phyloP scores from a whole-genome alignment of 1,140 invertebrate genomes.

The Cyclargus thomasi region DNA sequence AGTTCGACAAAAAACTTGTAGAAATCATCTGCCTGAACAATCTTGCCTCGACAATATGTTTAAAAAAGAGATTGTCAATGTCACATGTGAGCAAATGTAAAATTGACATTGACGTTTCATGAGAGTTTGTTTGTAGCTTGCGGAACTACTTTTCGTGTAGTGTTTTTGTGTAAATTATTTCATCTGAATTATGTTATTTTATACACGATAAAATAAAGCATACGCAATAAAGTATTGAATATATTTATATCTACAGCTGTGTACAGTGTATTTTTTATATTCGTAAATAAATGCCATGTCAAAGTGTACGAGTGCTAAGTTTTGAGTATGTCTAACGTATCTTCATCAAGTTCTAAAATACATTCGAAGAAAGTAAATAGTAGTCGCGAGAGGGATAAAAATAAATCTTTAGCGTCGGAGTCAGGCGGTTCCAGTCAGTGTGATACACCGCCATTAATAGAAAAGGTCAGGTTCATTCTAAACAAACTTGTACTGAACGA shows the following conservation, averaged over 20 bases:
- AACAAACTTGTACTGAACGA: background rate
- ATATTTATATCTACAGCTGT: slow-evolving; percentile 3
- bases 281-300: slow-evolving; percentile 7
- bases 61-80: background rate
- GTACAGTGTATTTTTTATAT: background rate
- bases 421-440: slow-evolving; percentile 68
- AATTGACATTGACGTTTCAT: background rate
- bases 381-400: slow-evolving; percentile 62
- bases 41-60: background rate
- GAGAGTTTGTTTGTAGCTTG: slow-evolving; percentile 6
- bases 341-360: slow-evolving; percentile 54
- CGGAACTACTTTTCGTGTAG: background rate
- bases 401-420: slow-evolving; percentile 61
- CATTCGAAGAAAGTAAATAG: slow-evolving; percentile 57
- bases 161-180: slow-evolving; percentile 9
- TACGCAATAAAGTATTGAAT: background rate
- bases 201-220: background rate
- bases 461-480: slow-evolving; percentile 50
- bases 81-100: background rate
- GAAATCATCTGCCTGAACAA: background rate
- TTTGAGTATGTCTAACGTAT: slow-evolving; percentile 47
- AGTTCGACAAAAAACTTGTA: too few relatives aligned
- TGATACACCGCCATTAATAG: slow-evolving; percentile 66
- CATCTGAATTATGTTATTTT: background rate
- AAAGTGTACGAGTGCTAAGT: slow-evolving; percentile 20